These are phyloP conservation scores for Percopsis transmontana DNA, from an alignment of 2,113 vertebrate species.

Conservation along the genomic window DNA sequence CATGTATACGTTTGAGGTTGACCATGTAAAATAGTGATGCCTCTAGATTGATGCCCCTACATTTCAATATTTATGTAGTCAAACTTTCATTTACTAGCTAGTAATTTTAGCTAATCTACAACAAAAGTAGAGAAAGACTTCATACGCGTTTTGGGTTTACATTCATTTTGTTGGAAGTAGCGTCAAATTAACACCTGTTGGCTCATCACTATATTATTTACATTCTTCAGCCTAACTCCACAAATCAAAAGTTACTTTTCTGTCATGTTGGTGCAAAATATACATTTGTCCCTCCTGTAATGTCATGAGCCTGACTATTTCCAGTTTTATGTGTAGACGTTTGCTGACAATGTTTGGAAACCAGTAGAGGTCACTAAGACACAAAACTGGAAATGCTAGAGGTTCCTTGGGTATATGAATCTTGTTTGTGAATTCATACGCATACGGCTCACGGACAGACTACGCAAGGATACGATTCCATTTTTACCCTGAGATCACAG, in stretches of 20 bases:
- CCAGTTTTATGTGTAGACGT: neutral
- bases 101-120: neutral
- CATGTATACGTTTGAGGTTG: constrained; percentile 4
- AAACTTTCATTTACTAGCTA: constrained; percentile 3
- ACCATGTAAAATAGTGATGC: neutral
- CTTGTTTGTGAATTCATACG: neutral
- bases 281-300: constrained; percentile 8
- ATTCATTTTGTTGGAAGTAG: constrained; percentile 59
- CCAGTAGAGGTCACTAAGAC: constrained; percentile 65
- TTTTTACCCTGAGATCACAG: constrained; percentile 50
- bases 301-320: neutral
- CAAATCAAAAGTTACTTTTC: constrained; percentile 6
- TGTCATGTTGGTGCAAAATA: constrained; percentile 2
- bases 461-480: constrained; percentile 11
- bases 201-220: constrained; percentile 52
- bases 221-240: constrained; percentile 48
- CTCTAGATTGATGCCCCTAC: neutral
- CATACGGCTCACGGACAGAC: neutral
- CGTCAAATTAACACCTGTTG: constrained; percentile 20
- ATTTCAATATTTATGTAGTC: constrained; percentile 14
- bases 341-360: neutral
- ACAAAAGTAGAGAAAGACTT: constrained; percentile 14
- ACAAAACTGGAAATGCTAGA: constrained; percentile 26
- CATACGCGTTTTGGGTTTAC: constrained; percentile 36
- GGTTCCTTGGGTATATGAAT: neutral